Percentiles rank a stretch among this genome's conserved stretches.
These are phyloP conservation scores for Labeo catla DNA, from an alignment of 2,113 vertebrate species.

Conservation along the genomic window DNA sequence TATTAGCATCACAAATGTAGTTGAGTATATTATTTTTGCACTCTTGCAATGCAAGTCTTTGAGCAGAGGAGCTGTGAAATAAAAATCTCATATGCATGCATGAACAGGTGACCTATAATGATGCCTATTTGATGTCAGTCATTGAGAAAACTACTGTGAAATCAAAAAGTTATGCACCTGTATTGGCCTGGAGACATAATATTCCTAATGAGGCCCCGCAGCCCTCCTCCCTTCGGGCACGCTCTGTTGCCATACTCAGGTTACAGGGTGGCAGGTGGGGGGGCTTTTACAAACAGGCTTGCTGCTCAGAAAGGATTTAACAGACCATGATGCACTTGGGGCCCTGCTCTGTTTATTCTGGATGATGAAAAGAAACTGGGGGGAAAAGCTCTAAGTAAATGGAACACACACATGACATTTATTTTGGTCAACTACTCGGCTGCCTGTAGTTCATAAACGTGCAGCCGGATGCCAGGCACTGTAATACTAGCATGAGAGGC, in stretches of 20 bases:
- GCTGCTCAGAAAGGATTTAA: slow-evolving; percentile 62
- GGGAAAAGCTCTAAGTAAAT: slow-evolving; percentile 50
- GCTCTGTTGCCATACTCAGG: slow-evolving; percentile 61
- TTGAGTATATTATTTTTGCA: no score
- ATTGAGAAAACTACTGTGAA: slow-evolving; percentile 67
- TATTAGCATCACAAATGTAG: not conserved
- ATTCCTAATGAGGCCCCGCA: slow-evolving; percentile 65
- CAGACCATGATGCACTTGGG: slow-evolving; percentile 50
- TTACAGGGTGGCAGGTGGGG: slow-evolving; percentile 65
- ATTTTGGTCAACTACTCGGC: slow-evolving; percentile 47
- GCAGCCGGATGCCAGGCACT: slow-evolving; percentile 33
- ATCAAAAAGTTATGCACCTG: slow-evolving; percentile 72
- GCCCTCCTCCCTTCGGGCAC: slow-evolving; percentile 57
- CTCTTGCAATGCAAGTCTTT: not conserved
- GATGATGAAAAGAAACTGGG: slow-evolving; percentile 52
- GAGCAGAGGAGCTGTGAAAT: not conserved
- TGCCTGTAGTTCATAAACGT: slow-evolving; percentile 48
- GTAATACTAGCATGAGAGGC: slow-evolving; percentile 34
- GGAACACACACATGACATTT: slow-evolving; percentile 56
- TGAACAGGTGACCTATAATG: slow-evolving; percentile 63
- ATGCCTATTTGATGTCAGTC: slow-evolving; percentile 31
- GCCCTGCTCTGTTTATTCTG: slow-evolving; percentile 48
- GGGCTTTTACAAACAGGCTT: slow-evolving; percentile 62
- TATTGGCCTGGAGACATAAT: slow-evolving; percentile 67
- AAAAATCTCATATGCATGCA: slow-evolving; percentile 64